phyloP scores from a whole-genome alignment of 2,113 vertebrate genomes.

The Galbula dea region DNA sequence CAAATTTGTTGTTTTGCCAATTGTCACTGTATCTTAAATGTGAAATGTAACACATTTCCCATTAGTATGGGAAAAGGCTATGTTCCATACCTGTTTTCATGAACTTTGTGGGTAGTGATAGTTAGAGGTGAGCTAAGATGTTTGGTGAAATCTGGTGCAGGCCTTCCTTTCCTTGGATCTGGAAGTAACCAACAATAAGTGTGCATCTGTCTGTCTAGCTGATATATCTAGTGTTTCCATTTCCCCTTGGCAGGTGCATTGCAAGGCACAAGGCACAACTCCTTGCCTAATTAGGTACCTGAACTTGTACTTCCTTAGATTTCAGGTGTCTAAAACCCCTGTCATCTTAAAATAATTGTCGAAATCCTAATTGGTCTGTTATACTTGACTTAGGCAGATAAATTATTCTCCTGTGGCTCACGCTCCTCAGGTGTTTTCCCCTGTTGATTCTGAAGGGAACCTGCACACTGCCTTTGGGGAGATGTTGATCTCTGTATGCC shows the following conservation, averaged over 20 bases:
- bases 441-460: not conserved
- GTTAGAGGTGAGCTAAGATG: not conserved
- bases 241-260: not conserved
- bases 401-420: not conserved
- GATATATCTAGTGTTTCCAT: not conserved
- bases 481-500: not conserved
- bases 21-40: not conserved
- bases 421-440: not conserved
- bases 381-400: not conserved
- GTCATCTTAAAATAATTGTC: not conserved
- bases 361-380: not conserved
- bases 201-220: not conserved
- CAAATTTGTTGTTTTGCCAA: not conserved
- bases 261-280: not conserved
- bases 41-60: not conserved
- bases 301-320: not conserved
- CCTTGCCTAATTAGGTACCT: not conserved
- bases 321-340: not conserved
- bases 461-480: not conserved
- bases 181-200: not conserved
- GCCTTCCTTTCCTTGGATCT: not conserved
- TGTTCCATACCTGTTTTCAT: not conserved
- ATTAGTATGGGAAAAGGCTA: not conserved
- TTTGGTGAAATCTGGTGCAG: not conserved
- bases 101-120: not conserved